Evolutionary conservation across 1,140 invertebrate species (phyloP).

Genomic region (Monomorium pharaonis): DNA sequence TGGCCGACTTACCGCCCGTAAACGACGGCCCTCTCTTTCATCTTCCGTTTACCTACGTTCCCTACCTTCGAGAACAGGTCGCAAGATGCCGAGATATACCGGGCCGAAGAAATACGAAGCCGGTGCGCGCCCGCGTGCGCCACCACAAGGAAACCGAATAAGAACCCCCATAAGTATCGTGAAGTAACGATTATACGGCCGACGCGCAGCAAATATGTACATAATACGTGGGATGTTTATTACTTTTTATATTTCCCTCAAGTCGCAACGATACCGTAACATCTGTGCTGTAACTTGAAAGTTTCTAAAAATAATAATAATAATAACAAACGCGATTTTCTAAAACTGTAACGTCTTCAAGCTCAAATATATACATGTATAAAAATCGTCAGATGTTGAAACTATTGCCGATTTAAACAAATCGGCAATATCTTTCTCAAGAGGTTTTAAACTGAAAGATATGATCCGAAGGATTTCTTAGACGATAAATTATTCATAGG

Average conservation of each 20-base stretch:
- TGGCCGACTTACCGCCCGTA: constrained; percentile 68
- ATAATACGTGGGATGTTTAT: constrained; percentile 1
- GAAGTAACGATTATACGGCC: constrained; percentile 38
- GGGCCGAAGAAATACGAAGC: background rate
- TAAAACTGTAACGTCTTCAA: background rate
- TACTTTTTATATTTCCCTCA: background rate
- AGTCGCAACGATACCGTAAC: background rate
- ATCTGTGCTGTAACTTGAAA: background rate
- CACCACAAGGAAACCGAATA: background rate
- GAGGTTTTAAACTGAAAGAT: background rate
- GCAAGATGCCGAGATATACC: constrained; percentile 16
- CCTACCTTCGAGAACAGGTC: constrained; percentile 31
- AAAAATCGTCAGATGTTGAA: background rate
- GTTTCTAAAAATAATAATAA: background rate
- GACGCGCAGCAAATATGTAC: constrained; percentile 5
- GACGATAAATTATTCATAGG: constrained; percentile 19
- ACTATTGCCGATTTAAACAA: background rate
- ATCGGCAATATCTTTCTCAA: background rate
- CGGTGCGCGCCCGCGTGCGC: background rate
- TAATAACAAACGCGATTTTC: background rate
- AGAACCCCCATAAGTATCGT: constrained; percentile 43
- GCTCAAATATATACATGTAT: background rate
- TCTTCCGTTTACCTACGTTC: constrained; percentile 35
- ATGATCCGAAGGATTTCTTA: background rate
- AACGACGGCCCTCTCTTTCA: constrained; percentile 58